phyloP scores from a whole-genome alignment of 2,797 vertebrate genomes.

The Anniella stebbinsi region DNA sequence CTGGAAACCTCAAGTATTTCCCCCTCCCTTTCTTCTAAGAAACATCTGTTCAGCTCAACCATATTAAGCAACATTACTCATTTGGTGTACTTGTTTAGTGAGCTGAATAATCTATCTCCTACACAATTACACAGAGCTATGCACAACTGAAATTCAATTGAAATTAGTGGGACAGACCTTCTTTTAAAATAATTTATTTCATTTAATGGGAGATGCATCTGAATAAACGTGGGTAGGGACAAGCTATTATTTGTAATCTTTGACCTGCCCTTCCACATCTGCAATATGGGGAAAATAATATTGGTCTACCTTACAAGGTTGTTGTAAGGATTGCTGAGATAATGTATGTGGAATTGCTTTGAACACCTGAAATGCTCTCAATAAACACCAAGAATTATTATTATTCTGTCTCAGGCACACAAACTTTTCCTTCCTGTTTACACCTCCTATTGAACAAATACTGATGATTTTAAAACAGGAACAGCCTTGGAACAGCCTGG shows the following conservation, averaged over 20 bases:
- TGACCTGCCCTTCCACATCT: neutral
- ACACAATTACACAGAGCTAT: neutral
- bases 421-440: neutral
- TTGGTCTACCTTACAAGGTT: neutral
- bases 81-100: neutral
- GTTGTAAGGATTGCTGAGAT: neutral
- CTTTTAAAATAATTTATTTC: no score
- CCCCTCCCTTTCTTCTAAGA: neutral
- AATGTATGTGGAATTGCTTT: neutral
- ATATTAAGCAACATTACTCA: constrained; percentile 14
- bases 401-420: neutral
- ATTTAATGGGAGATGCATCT: neutral
- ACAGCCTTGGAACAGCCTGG: neutral
- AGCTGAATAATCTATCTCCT: neutral
- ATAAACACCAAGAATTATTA: neutral
- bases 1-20: neutral
- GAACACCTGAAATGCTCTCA: neutral
- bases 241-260: neutral
- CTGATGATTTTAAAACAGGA: neutral
- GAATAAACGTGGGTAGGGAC: neutral
- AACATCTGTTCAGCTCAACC: constrained; percentile 17
- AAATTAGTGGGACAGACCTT: neutral
- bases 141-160: neutral
- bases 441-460: neutral
- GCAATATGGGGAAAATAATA: neutral